A percentile compares a stretch with the other conserved stretches of the same genome.
Evolutionary conservation across 2,113 vertebrate genomes (phyloP).

Genomic region (Cyphomyrus plagiostoma): DNA sequence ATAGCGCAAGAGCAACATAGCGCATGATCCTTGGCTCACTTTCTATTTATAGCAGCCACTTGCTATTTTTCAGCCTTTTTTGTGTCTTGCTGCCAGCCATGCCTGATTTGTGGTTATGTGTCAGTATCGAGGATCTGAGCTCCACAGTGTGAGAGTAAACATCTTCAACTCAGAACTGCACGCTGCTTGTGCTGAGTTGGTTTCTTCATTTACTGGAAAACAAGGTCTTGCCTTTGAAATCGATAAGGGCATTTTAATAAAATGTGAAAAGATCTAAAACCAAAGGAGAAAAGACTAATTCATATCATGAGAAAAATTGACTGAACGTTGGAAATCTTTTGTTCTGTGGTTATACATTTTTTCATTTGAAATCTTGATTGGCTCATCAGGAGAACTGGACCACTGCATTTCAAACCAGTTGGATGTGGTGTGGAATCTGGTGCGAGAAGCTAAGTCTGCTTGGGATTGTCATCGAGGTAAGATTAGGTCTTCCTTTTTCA

Average conservation of each 20-base stretch:
- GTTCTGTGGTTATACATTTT: neutral
- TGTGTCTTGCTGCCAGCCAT: neutral
- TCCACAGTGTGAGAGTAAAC: neutral
- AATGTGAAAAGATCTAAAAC: neutral
- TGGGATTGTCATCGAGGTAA: constrained; percentile 47
- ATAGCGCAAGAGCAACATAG: neutral
- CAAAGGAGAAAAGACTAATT: neutral
- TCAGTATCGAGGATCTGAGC: constrained; percentile 1
- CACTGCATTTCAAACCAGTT: neutral
- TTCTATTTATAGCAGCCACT: constrained; percentile 20
- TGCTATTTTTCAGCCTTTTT: neutral
- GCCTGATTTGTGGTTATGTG: neutral
- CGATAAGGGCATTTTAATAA: neutral
- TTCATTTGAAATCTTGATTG: neutral
- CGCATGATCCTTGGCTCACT: neutral
- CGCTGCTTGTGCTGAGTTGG: neutral
- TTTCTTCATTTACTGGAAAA: neutral
- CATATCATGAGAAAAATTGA: neutral
- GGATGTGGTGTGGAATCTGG: constrained; percentile 43
- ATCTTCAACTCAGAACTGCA: neutral
- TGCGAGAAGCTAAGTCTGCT: constrained; percentile 55
- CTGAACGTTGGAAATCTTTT: neutral
- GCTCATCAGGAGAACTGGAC: neutral
- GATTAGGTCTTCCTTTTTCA: constrained; percentile 56
- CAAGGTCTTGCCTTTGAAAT: neutral